Base-by-base conservation (phyloP, 2,797 vertebrate species). In the Steatocranus sp. region DNA sequence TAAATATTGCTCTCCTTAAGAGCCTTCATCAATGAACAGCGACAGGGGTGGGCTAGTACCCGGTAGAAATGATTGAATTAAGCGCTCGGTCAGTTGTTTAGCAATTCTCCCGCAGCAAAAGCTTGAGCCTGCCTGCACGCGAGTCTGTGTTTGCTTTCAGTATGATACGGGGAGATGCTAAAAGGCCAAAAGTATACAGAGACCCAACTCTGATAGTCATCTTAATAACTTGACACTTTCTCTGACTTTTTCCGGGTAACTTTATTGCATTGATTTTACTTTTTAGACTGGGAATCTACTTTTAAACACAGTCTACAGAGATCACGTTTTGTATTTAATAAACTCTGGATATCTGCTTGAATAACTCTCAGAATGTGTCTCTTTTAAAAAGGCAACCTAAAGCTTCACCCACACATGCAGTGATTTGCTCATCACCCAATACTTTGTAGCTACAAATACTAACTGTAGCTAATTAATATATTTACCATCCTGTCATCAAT, bases 1-100 rank as follows among this genome's bases (percentile, higher is more conserved):
- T 97, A 98, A 98, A 96, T 96, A 96, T 96, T 96, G 94, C 95
- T 97, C 97, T 96, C 96, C 96, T 97, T 96, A 95, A 97, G 95
- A 92, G 94, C 93, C 94, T 95, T 97, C 95, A 97, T 98, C 97
- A 97, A 97, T 97, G 96, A 96, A 90, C 50, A 81, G 90, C 85
- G 85, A 91, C 79, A 53, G 79, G 87, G 85, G 92, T 82, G 88
- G 87, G 91, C 85, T 61, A 61, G 83, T 75, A 85, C 84, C 80
- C 73, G 34, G 81, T 74, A 90, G 83, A 93, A 96, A 95, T 96
- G 91, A 97, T 96, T 97, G 93, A 96, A 96, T 97, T 96, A 97
- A 97, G 93, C 92, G 93, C 87, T 95, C 90, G 95, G 96, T 96
- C 97, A 97, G 97, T 97, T 96, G 94, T 96, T 97, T 96, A 97